A percentile compares a stretch with the other conserved stretches of the same genome.
Evolutionary conservation across 2,113 vertebrate species (phyloP).

Genomic region (Orthonyx spaldingii): DNA sequence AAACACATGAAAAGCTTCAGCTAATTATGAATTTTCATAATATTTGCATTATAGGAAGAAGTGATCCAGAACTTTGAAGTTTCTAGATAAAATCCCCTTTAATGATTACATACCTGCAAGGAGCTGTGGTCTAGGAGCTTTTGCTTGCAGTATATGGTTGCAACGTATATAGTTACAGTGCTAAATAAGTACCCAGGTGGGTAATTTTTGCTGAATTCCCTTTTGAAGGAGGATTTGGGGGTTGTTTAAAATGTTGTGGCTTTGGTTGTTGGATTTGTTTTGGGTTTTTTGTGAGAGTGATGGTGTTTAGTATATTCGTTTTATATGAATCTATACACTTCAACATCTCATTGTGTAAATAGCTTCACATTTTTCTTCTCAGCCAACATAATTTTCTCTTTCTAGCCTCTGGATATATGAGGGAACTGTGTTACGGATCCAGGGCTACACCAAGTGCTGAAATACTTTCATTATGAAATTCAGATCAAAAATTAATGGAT

Average conservation of each 20-base stretch:
- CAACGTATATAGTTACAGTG: neutral
- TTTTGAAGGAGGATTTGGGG: neutral
- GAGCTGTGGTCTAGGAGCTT: neutral
- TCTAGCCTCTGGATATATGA: neutral
- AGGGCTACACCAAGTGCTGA: neutral
- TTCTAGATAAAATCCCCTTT: neutral
- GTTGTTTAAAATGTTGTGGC: neutral
- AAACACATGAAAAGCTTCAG: neutral
- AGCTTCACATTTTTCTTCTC: neutral
- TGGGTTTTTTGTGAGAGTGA: neutral
- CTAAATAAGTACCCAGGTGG: neutral
- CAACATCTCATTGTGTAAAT: neutral
- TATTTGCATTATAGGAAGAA: neutral
- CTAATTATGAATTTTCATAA: neutral
- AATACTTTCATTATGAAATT: neutral
- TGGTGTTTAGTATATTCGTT: neutral
- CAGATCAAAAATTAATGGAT: neutral
- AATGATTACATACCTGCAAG: neutral
- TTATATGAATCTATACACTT: neutral
- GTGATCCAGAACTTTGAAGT: neutral
- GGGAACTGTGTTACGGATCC: neutral
- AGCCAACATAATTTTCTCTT: neutral
- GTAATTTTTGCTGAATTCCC: neutral
- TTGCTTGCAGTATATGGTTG: neutral
- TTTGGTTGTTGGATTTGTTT: neutral